Evolutionary conservation across 2,888 invertebrate genomes (phyloP), one percentile per base, ranked within the genome.

Genomic region (Apamea crenata): DNA sequence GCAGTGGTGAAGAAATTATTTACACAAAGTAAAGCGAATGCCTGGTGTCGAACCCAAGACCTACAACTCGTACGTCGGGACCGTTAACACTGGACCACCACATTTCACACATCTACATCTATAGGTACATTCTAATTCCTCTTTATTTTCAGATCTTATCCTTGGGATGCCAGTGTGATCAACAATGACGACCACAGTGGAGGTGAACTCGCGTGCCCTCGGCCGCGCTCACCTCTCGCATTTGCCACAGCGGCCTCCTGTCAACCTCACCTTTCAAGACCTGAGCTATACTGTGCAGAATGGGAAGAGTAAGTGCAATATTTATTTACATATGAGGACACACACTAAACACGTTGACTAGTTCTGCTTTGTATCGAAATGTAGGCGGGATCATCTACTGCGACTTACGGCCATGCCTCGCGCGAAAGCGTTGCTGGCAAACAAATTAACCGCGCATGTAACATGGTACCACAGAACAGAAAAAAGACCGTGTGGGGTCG

Each of bases 241-340:
- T 90, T 93, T 98, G 68, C 97, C 97, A 0, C 97, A 97, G 92
- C 97, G 98, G 92, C 97, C 98, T 5, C 97, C 98, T 0, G 97
- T 99, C 75, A 98, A 99, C 94, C 97, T 99, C 82, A 98, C 98
- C 92, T 99, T 99, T 94, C 97, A 97, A 87, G 98, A 99, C 93
- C 96, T 99, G 67, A 98, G 98, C 0, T 99, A 98, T 93, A 98
- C 98, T 0, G 98, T 99, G 53, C 98, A 98, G 5, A 98, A 98
- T 91, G 97, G 98, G 59, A 97, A 97, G 90, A 93, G 96, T 96
- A 84, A 95, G 75, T 50, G 10, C 4, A n/a, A 32, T 25, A 47
- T 74, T 25, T 36, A n/a, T n/a, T n/a, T n/a, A n/a, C n/a, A n/a
- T n/a, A n/a, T n/a, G n/a, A n/a, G n/a, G n/a, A n/a, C n/a, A n/a